Conservation (phyloP, 2,797 vertebrate species). For the Siniperca undulata region DNA sequence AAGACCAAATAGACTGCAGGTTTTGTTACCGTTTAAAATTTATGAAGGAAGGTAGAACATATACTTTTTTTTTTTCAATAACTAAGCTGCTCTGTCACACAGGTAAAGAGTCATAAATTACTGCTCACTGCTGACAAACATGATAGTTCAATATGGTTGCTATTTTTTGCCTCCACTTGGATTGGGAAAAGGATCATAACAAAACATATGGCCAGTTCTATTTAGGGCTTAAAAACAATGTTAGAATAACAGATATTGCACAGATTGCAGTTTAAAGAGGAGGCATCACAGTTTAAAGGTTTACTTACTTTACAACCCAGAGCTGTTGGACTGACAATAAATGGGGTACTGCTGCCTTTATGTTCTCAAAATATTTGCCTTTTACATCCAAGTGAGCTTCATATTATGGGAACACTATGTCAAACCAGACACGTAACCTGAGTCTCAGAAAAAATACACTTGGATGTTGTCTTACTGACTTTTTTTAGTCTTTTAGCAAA, state of each 20-base stretch:
- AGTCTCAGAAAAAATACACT: constrained; percentile 35
- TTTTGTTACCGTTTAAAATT: constrained; percentile 33
- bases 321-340: constrained; percentile 18
- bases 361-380: constrained; percentile 44
- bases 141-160: constrained; percentile 36
- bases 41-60: constrained; percentile 11
- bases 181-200: constrained; percentile 53
- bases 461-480: constrained; percentile 25
- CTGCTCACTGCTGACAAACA: constrained; percentile 49
- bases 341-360: constrained; percentile 18
- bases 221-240: constrained; percentile 56
- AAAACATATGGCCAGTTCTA: constrained; percentile 59
- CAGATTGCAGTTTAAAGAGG: constrained; percentile 29
- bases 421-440: constrained; percentile 47
- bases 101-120: constrained; percentile 29
- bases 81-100: constrained; percentile 15
- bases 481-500: constrained; percentile 6
- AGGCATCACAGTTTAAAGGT: neutral
- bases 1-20: constrained; percentile 23
- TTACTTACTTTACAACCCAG: constrained; percentile 5
- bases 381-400: constrained; percentile 39
- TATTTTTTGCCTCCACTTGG: constrained; percentile 54
- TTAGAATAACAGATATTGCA: constrained; percentile 39
- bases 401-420: constrained; percentile 43
- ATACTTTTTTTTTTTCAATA: neutral